phyloP scores from a whole-genome alignment of 2,888 invertebrate species.

The Harpalus rubripes region DNA sequence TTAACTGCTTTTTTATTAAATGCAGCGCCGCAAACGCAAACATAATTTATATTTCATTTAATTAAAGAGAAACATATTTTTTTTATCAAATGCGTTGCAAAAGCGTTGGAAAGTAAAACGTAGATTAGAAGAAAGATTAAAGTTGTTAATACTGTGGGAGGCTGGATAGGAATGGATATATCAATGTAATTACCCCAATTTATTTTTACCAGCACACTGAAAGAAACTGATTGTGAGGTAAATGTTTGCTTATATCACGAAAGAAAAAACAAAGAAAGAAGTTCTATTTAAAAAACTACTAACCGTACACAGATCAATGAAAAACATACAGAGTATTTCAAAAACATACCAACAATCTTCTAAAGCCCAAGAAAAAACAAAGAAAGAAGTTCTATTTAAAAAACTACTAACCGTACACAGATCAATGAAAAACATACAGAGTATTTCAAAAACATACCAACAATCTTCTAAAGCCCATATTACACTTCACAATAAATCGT shows the following conservation, averaged over 20 bases:
- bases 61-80: slow-evolving; percentile 33
- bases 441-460: too few relatives aligned
- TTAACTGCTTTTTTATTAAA: not conserved
- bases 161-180: slow-evolving; percentile 21
- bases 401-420: too few relatives aligned
- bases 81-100: not conserved
- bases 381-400: too few relatives aligned
- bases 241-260: not conserved
- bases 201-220: slow-evolving; percentile 29
- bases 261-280: not conserved
- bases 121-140: slow-evolving; percentile 32
- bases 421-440: too few relatives aligned
- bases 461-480: too few relatives aligned
- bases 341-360: too few relatives aligned
- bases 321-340: too few relatives aligned
- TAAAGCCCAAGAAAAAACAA: not conserved
- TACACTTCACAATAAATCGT: too few relatives aligned
- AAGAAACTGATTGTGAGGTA: not conserved
- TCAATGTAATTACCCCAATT: slow-evolving; percentile 37
- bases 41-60: slow-evolving; percentile 39
- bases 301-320: too few relatives aligned
- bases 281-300: not conserved
- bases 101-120: not conserved
- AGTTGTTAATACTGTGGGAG: slow-evolving; percentile 13
- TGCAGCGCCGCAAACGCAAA: not conserved